Base-by-base conservation (phyloP, 2,888 invertebrate genomes). In the Callyntrura guangdongensis region DNA sequence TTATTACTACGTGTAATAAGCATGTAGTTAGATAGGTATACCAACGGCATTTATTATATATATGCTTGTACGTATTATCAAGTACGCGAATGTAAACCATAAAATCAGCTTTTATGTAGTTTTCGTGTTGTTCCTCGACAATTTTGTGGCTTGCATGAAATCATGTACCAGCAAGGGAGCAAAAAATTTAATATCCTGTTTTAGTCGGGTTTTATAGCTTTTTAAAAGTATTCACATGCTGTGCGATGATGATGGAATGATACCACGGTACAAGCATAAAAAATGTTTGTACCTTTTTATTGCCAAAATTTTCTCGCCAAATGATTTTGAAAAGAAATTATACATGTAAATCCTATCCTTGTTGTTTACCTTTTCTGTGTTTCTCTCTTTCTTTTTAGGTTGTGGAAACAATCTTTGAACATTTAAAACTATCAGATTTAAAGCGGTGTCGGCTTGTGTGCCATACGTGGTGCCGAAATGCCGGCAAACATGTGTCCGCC, bases 401-500 rank as follows among this genome's bases (percentile, higher is more conserved):
- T 49, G 56, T 92, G 20, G 87, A 91, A 79, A 85, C 87, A 47
- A 84, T 87, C 20, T 92, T 92, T 69, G 89, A 91, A 53, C 69
- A 88, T 36, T 25, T 92, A 11, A 88, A 89, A 27, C 72, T 89
- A 12, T 25, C 86, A 22, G 92, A 92, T n/a, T 45, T 92, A 27
- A 92, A 92, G 45, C 72, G 83, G 3, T 81, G 82, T 56, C 91
- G 92, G 4, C 72, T 89, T 1, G 92, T 92, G 20, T 91, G 92
- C 84, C 89, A 91, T 45, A 81, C 83, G n/a, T 92, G 91, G 91
- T 83, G 74, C 27, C 74, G 79, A 36, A 85, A 64, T 61, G 91
- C 85, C 1, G n/a, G 53, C 27, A 86, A 84, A 47, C 56, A 47
- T 4, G 12, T 92, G 8, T 67, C 88, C 0, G 53, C 20, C 3